Evolutionary conservation across 2,113 vertebrate genomes (phyloP).

Genomic region (Erpornis zantholeuca): DNA sequence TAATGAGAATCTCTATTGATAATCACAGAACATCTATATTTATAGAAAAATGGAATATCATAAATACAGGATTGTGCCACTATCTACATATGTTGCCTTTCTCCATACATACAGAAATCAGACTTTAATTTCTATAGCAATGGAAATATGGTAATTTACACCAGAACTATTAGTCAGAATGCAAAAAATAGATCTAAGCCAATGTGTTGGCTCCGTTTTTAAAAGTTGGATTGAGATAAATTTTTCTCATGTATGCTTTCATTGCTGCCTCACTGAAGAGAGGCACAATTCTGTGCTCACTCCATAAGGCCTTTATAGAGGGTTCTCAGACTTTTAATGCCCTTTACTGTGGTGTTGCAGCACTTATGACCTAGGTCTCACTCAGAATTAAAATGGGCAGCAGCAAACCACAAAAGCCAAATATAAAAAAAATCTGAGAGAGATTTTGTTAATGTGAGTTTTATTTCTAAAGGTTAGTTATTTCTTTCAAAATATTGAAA

Average conservation of each 20-base stretch:
- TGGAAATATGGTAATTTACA: conserved; percentile 40
- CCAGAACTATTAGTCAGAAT: conserved; percentile 47
- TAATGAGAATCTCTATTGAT: conserved; percentile 62
- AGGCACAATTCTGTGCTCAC: neutral
- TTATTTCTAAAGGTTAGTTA: neutral
- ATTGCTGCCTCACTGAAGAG: neutral
- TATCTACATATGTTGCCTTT: conserved; percentile 39
- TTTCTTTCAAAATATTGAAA: neutral
- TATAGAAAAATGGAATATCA: conserved; percentile 56
- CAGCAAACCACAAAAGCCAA: neutral
- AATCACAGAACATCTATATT: conserved; percentile 63
- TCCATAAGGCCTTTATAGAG: neutral
- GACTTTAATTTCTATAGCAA: conserved; percentile 20
- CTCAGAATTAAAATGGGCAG: neutral
- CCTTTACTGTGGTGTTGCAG: neutral
- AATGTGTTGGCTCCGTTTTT: neutral
- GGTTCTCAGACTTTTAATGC: neutral
- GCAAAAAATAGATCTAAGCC: conserved; percentile 43
- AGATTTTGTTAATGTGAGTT: neutral
- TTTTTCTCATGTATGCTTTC: neutral
- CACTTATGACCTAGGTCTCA: neutral
- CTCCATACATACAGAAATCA: neutral
- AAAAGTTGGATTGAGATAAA: neutral
- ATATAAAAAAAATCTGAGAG: neutral
- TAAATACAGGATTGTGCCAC: conserved; percentile 52